A percentile compares a stretch with the other conserved stretches of the same genome.
phyloP scores from a whole-genome alignment of 2,888 invertebrate species.

The Limenitis arthemis region DNA sequence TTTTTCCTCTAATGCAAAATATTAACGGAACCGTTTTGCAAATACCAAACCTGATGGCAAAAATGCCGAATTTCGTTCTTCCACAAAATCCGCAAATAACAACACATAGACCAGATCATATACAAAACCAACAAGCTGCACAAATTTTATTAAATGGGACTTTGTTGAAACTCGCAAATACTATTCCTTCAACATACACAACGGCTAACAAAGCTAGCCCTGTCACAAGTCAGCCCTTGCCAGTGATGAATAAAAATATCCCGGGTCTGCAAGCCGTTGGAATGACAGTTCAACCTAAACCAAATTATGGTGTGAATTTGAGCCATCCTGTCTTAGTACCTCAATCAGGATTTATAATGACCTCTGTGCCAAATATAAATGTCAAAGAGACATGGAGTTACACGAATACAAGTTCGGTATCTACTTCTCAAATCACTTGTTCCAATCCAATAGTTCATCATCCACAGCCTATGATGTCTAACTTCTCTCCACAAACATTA shows the following conservation, averaged over 20 bases:
- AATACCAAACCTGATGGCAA: conserved; percentile 73
- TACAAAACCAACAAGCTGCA: conserved; percentile 58
- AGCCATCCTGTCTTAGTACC: conserved; percentile 64
- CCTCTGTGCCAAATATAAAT: conserved; percentile 68
- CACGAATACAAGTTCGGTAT: conserved; percentile 42
- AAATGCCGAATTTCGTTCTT: conserved; percentile 69
- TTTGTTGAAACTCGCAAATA: conserved; percentile 59
- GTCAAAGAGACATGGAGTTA: conserved; percentile 66
- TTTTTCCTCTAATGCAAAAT: conserved; percentile 75
- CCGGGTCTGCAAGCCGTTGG: conserved; percentile 60
- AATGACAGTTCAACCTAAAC: conserved; percentile 65
- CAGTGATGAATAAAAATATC: conserved; percentile 59
- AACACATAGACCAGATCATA: conserved; percentile 51
- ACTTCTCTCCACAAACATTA: conserved; percentile 47
- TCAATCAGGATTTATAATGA: conserved; percentile 64
- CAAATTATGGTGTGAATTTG: conserved; percentile 66
- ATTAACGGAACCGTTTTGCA: conserved; percentile 72
- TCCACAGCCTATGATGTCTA: conserved; percentile 50
- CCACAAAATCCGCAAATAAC: conserved; percentile 53
- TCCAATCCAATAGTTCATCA: conserved; percentile 54
- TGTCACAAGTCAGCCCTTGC: conserved; percentile 51
- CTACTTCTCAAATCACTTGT: conserved; percentile 46
- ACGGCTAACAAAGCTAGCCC: conserved; percentile 50
- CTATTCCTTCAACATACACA: conserved; percentile 48
- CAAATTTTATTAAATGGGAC: conserved; percentile 68